Conservation (phyloP, 2,797 vertebrate species). For the Melanotaenia nigrans region DNA sequence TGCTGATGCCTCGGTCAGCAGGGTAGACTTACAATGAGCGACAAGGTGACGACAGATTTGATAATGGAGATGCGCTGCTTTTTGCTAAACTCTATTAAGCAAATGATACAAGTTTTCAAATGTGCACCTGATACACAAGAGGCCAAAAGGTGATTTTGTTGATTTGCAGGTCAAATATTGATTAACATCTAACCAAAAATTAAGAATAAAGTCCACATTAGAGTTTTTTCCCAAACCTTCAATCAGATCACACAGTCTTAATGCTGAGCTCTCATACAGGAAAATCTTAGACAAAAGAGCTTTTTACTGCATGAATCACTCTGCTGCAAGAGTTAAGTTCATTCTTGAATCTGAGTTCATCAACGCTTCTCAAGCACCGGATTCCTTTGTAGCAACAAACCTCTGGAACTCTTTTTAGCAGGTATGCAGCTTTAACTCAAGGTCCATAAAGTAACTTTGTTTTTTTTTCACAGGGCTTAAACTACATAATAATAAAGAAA, state of each 20-base stretch:
- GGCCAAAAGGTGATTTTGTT: neutral
- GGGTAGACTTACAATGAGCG: conserved; percentile 34
- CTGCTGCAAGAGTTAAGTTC: too few species aligned
- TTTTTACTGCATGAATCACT: neutral
- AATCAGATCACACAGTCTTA: neutral
- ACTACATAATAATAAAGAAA: too few species aligned
- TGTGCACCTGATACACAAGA: conserved; percentile 2
- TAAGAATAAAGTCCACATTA: neutral
- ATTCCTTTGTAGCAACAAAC: neutral
- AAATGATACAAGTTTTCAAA: neutral
- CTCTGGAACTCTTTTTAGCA: too few species aligned
- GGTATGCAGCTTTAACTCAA: neutral
- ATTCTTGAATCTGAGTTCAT: neutral
- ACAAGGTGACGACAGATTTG: conserved; percentile 31
- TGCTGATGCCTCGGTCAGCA: conserved; percentile 38
- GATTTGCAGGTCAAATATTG: conserved; percentile 23
- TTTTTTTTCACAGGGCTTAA: too few species aligned
- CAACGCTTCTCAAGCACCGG: neutral
- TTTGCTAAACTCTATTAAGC: neutral
- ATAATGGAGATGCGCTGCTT: neutral
- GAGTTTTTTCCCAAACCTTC: conserved; percentile 1
- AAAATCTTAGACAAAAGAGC: neutral
- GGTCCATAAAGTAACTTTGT: conserved; percentile 3
- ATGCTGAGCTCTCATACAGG: neutral
- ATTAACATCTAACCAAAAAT: neutral